Evolutionary conservation across 1,140 invertebrate species (phyloP).

Genomic region (Heliconius nattereri): DNA sequence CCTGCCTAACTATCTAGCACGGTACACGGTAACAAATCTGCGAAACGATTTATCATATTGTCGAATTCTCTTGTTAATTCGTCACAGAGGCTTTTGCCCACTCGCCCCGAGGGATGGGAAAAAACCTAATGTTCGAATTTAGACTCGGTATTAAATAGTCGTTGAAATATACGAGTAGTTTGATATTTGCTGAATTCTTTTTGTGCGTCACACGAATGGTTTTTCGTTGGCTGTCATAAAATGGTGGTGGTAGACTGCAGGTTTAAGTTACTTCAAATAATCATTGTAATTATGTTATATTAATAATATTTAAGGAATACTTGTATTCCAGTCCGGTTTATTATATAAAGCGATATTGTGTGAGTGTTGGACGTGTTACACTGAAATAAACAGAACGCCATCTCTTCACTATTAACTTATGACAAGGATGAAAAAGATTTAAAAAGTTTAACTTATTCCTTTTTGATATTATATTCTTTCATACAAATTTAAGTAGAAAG

Average conservation of each 20-base stretch:
- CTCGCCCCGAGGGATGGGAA: constrained; percentile 22
- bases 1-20: constrained; percentile 14
- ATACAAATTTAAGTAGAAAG: no score
- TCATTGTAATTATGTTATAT: no score
- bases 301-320: no score
- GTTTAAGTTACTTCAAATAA: background rate
- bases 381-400: no score
- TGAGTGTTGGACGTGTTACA: no score
- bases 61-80: constrained; percentile 37
- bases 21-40: constrained; percentile 25
- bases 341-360: no score
- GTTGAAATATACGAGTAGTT: background rate
- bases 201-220: background rate
- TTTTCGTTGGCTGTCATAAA: background rate
- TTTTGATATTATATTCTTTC: no score
- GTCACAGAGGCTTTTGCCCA: constrained; percentile 27
- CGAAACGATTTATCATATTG: constrained; percentile 27
- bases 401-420: no score
- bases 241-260: background rate
- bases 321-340: no score
- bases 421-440: no score
- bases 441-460: no score
- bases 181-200: constrained; percentile 20
- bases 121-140: constrained; percentile 31
- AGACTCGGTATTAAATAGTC: constrained; percentile 28